Evolutionary conservation across 2,113 vertebrate species (phyloP).

Genomic region (Aptenodytes forsteri): DNA sequence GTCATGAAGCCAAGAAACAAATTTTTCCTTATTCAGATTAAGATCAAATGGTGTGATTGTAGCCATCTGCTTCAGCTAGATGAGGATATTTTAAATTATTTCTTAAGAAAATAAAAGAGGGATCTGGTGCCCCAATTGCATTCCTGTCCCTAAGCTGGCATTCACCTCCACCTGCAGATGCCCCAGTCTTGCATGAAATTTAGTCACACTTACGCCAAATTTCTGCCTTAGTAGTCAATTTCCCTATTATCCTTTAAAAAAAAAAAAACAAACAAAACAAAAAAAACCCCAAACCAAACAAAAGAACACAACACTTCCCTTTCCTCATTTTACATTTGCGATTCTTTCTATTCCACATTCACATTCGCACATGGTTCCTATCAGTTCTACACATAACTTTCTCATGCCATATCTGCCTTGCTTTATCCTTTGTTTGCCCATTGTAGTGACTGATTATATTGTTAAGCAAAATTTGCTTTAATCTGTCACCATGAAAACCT

Average conservation of each 20-base stretch:
- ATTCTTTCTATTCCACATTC: background rate
- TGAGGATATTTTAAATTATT: slow-evolving; percentile 36
- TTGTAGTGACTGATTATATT: background rate
- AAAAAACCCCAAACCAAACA: background rate
- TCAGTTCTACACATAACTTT: background rate
- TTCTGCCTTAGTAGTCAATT: background rate
- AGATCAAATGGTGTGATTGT: slow-evolving; percentile 50
- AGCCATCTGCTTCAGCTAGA: slow-evolving; percentile 57
- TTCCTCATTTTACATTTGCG: background rate
- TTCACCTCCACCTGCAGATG: background rate
- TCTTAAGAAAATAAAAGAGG: background rate
- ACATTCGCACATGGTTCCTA: background rate
- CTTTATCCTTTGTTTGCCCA: background rate
- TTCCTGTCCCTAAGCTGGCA: background rate
- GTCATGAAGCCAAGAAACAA: slow-evolving; percentile 16
- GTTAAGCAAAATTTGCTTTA: background rate
- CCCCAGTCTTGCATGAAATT: background rate
- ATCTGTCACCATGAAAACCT: background rate
- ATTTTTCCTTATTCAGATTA: slow-evolving; percentile 30
- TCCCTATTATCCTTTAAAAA: background rate
- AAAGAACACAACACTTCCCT: background rate
- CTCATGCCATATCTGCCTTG: background rate
- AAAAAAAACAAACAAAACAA: too few relatives aligned
- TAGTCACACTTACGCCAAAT: background rate
- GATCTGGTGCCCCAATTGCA: background rate